Evolutionary conservation across 2,888 invertebrate species (phyloP), one percentile per base, ranked within the genome.

Genomic region (Melanostoma scalare): DNA sequence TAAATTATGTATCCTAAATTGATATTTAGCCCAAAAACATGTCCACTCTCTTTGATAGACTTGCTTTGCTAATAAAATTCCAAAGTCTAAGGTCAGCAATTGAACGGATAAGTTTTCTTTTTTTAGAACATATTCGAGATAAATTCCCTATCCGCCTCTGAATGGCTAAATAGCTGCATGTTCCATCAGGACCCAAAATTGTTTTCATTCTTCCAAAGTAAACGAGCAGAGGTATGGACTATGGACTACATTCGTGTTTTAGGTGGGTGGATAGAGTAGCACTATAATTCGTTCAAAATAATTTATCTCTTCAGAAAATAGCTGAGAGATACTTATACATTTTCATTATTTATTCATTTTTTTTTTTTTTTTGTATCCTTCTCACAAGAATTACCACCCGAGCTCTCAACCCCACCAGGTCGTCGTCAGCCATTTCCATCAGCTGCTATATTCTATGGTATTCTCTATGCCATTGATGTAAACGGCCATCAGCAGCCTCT

Each of bases 341-440:
- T 71, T 80, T 58, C 75, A 71, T 80, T 74, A 79, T 79, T 65
- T 65, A 38, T 58, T 71, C 69, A 71, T 42, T 71, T 56, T 36
- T 72, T 31, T 44, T 20, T 20, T 20, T 20, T 20, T 20, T 20
- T 20, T 20, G 20, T 20, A 20, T 20, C 20, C 20, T 20, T 20
- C 20, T 30, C n/a, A n/a, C 50, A 44, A 40, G 58, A 20, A 33
- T 63, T 30, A 35, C 40, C 10, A 68, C 38, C 38, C 20, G 20
- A 20, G 1, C 20, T 20, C 36, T 36, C 35, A 68, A n/a, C 46
- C 30, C 44, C 10, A 31, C 6, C 44, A 44, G 30, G 20, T 42
- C 36, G 35, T 35, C 55, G 30, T 69, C 46, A 31, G 36, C 10
- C 46, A 56, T 44, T 38, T 20, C 61, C 8, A 4, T 38, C 33